phyloP scores from a whole-genome alignment of 2,888 invertebrate species.

The Parnassius mnemosyne region DNA sequence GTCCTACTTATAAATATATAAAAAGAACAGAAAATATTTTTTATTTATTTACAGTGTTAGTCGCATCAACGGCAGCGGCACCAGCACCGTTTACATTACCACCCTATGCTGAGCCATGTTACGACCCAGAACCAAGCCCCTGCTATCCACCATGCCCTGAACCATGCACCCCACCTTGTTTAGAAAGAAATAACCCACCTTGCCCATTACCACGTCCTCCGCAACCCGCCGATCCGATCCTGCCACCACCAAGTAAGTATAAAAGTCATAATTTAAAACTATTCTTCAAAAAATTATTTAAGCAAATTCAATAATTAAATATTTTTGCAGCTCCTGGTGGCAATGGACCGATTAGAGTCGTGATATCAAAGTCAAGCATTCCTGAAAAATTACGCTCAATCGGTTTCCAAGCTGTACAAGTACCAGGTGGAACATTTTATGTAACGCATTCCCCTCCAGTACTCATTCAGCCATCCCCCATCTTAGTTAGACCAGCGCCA shows the following conservation, averaged over 20 bases:
- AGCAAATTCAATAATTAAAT: background rate
- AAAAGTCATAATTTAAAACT: background rate
- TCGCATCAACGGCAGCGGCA: slow-evolving; percentile 53
- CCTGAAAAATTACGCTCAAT: slow-evolving; percentile 40
- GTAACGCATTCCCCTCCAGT: slow-evolving; percentile 54
- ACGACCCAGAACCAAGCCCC: slow-evolving; percentile 13
- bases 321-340: slow-evolving; percentile 48
- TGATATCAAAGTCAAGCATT: slow-evolving; percentile 37
- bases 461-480: slow-evolving; percentile 59
- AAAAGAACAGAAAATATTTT: background rate
- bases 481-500: slow-evolving; percentile 50
- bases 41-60: slow-evolving; percentile 42
- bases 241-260: slow-evolving; percentile 40
- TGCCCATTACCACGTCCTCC: slow-evolving; percentile 26
- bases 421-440: slow-evolving; percentile 59
- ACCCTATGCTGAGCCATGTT: background rate
- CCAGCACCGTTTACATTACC: slow-evolving; percentile 44
- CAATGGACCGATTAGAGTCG: slow-evolving; percentile 47
- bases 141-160: slow-evolving; percentile 26
- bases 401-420: slow-evolving; percentile 53
- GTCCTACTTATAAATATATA: background rate
- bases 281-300: background rate
- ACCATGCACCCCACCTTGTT: slow-evolving; percentile 33
- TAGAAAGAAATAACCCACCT: slow-evolving; percentile 30
- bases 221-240: slow-evolving; percentile 35